Base-by-base conservation (phyloP, 2,797 vertebrate genomes). In the Nannoperca australis region DNA sequence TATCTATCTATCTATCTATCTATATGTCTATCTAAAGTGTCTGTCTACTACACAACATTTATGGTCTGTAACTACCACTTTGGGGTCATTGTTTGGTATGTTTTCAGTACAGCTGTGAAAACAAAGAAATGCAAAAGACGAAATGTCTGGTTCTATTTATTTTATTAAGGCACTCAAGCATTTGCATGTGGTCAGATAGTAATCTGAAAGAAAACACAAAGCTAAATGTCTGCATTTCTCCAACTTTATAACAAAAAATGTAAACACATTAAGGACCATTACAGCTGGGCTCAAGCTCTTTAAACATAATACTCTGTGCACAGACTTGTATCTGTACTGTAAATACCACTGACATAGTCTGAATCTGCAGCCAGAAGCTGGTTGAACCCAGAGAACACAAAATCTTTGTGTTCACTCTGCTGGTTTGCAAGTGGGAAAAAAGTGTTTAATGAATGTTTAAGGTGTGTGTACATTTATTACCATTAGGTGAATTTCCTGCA, bases 1-100 rank as follows among this genome's bases (percentile, higher is more conserved):
- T 45, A n/a, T 76, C 78, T 76, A 47, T 72, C 76, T 79, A 27
- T 58, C 72, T 72, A 54, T 76, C 67, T 68, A 42, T 76, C 68
- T 79, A 42, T 76, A 53, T 76, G 17, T 63, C 60, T 45, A 27
- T 60, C 45, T 71, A 36, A 8, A 7, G 7, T 2, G 1, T 18
- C 32, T 32, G 1, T 18, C 32, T 32, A 55, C 27, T 4, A 55
- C 9, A 58, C 56, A 58, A 6, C 3, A 12, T n/a, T 14, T 3
- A 15, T 1, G 0, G 12, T 22, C 5, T 60, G 24, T 6, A 18
- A 13, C 32, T 58, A n/a, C 13, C 4, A 3, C 3, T 65, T 24
- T 36, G 36, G 17, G 50, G 22, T 54, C 36, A 40, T 7, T 20
- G 7, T 42, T 24, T 49, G 30, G 1, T 56, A 34, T 20, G 9